phyloP scores from a whole-genome alignment of 2,888 invertebrate species.

The Scrobipalpa atriplicella region DNA sequence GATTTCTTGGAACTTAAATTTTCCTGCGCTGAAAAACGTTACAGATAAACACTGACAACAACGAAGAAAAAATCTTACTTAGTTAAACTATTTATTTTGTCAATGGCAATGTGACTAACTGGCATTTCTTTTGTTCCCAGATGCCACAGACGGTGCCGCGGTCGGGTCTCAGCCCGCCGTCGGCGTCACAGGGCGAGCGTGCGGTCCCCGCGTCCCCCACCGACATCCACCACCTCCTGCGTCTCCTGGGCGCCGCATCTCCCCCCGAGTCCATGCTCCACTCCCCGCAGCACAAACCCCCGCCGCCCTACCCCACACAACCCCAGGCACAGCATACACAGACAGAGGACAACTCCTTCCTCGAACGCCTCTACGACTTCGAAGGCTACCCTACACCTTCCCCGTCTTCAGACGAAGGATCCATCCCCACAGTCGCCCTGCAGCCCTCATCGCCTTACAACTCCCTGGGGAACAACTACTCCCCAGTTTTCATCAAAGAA shows the following conservation, averaged over 20 bases:
- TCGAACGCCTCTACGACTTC: slow-evolving; percentile 77
- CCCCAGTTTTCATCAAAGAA: slow-evolving; percentile 76
- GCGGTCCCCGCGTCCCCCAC: slow-evolving; percentile 82
- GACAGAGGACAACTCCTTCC: slow-evolving; percentile 63
- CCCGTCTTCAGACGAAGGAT: slow-evolving; percentile 80
- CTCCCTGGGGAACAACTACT: slow-evolving; percentile 62
- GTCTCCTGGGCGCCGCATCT: slow-evolving; percentile 76
- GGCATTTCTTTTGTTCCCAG: slow-evolving; percentile 74
- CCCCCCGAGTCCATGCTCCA: slow-evolving; percentile 77
- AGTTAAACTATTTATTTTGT: too few relatives aligned
- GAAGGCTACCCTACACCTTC: slow-evolving; percentile 77
- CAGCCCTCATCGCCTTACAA: slow-evolving; percentile 83
- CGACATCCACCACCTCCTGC: slow-evolving; percentile 73
- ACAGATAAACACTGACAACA: neutral
- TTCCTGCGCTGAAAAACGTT: neutral
- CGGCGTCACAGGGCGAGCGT: slow-evolving; percentile 87
- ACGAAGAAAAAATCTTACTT: too few relatives aligned
- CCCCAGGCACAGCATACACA: neutral
- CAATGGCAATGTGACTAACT: neutral
- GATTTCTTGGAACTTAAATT: neutral
- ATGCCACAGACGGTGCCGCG: slow-evolving; percentile 93
- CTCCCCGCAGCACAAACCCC: slow-evolving; percentile 73
- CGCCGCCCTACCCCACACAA: slow-evolving; percentile 58
- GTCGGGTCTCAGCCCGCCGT: slow-evolving; percentile 89
- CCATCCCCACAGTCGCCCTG: slow-evolving; percentile 80